phyloP scores from a whole-genome alignment of 2,888 invertebrate genomes.

The Idaea aversata region DNA sequence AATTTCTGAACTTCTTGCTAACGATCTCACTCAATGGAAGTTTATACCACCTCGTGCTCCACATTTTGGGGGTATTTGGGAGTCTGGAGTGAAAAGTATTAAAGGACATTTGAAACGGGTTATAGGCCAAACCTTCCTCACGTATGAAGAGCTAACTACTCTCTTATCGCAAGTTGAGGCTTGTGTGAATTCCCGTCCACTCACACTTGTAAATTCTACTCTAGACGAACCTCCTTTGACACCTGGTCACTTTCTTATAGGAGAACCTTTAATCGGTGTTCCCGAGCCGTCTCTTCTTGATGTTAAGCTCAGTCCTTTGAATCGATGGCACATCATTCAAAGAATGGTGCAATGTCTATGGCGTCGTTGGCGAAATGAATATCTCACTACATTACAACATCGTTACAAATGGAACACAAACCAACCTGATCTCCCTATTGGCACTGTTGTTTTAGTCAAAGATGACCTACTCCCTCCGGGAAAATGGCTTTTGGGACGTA shows the following conservation, averaged over 20 bases:
- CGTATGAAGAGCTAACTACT: constrained; percentile 19
- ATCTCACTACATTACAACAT: constrained; percentile 17
- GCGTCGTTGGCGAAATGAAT: constrained; percentile 23
- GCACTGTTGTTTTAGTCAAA: constrained; percentile 18
- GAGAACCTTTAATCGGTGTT: constrained; percentile 4
- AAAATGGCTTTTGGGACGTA: constrained; percentile 22
- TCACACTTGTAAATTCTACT: constrained; percentile 17
- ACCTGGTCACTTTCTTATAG: constrained; percentile 15
- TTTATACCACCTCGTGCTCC: constrained; percentile 13
- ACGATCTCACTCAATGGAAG: background rate
- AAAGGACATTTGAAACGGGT: constrained; percentile 23
- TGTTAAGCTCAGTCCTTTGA: constrained; percentile 9
- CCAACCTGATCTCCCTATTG: constrained; percentile 10
- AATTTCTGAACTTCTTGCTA: constrained; percentile 18
- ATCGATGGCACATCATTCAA: constrained; percentile 20
- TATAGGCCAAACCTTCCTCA: constrained; percentile 15
- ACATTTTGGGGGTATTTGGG: constrained; percentile 25
- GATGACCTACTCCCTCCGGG: constrained; percentile 20
- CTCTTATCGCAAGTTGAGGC: constrained; percentile 20
- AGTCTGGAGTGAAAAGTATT: constrained; percentile 20
- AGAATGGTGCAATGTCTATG: constrained; percentile 20
- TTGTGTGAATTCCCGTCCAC: constrained; percentile 24
- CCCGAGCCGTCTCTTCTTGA: constrained; percentile 9
- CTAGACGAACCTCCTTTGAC: constrained; percentile 20
- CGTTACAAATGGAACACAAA: constrained; percentile 17